phyloP scores from a whole-genome alignment of 2,888 invertebrate genomes.

The Melangyna quadrimaculata region DNA sequence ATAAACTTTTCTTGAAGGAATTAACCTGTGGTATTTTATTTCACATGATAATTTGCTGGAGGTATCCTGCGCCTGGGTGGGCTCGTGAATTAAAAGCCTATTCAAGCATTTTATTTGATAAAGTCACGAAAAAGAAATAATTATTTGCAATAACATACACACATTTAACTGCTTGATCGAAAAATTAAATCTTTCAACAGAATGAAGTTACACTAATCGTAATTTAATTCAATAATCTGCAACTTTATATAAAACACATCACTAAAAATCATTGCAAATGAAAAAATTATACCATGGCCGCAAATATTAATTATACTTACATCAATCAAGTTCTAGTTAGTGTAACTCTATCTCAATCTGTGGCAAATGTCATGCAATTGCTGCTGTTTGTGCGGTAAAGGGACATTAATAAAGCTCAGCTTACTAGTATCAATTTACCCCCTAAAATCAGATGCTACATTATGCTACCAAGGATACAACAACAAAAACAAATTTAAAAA shows the following conservation, averaged over 20 bases:
- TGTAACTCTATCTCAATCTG: background rate
- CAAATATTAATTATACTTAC: conserved; percentile 50
- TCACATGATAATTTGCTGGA: no score
- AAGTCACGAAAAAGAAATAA: no score
- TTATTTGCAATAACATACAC: background rate
- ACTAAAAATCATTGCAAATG: background rate
- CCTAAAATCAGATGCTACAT: conserved; percentile 26
- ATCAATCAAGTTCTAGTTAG: conserved; percentile 44
- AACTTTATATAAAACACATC: background rate
- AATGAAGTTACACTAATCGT: background rate
- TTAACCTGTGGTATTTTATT: no score
- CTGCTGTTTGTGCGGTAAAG: conserved; percentile 32
- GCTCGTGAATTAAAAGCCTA: no score
- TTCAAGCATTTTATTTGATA: no score
- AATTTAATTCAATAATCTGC: background rate
- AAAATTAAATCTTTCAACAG: background rate
- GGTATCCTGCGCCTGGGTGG: no score
- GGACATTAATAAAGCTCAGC: conserved; percentile 30
- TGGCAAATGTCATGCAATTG: conserved; percentile 35
- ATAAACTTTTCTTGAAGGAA: no score
- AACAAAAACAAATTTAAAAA: background rate
- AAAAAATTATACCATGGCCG: background rate
- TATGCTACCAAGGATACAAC: background rate
- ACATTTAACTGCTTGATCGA: no score
- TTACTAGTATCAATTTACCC: conserved; percentile 53